Evolutionary conservation across 1,140 invertebrate species (phyloP), one percentile per base, ranked within the genome.

Genomic region (Sitodiplosis mosellana): DNA sequence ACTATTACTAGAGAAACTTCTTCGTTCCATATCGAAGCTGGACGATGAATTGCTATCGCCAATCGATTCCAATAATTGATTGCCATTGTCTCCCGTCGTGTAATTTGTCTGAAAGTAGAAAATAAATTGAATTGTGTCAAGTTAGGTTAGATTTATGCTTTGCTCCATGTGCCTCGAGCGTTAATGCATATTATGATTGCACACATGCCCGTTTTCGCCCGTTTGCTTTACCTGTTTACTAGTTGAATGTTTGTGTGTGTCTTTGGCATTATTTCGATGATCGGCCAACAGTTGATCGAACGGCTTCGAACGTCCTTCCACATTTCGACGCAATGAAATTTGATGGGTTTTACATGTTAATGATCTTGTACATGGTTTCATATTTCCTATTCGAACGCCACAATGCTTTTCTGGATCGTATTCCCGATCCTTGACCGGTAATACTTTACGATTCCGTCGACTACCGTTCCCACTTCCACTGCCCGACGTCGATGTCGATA

Each of bases 291-390:
- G 66, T 40, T 80, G 76, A 64, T 89, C 84, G 65, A 87, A 89
- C 20, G 77, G 70, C 63, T 84, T 83, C 42, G 75, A 75, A 21
- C 84, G 66, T 0, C 82, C 83, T 40, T 67, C 56, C n/a, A 87
- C 84, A 11, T 75, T 77, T 48, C 85, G 63, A 38, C 83, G 65
- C 45, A 85, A 55, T 20, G 80, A 80, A 45, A 88, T 69, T 6
- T 82, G 77, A 67, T 88, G 85, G 14, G 83, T 79, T 67, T 87
- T 87, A 61, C 85, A 89, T 1, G 84, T 87, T 12, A 87, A 69
- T 11, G 83, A 87, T 21, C 84, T 67, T 19, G 83, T 86, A 60
- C 85, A 89, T 0, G 78, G 79, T 55, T 80, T 81, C 18, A 14
- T 22, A 27, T 45, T 21, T 7, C 21, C 21, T 47, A 74, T 74